Base-by-base conservation (phyloP, 2,888 invertebrate genomes). In the Galeruca laticollis region DNA sequence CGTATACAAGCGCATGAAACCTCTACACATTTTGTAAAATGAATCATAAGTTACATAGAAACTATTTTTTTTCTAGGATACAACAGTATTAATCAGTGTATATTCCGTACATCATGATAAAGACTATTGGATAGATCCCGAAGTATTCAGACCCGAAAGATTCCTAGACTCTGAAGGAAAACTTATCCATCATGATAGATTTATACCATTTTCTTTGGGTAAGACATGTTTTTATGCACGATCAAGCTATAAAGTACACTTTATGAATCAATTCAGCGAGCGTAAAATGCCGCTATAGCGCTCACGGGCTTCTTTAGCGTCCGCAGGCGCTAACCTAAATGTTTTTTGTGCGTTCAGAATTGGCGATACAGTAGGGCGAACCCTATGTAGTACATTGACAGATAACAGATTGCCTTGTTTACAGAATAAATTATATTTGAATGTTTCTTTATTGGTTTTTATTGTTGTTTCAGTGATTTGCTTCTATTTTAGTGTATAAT, bases 101-200 rank as follows among this genome's bases (percentile, higher is more conserved):
- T 76, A 88, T 75, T 88, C 89, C 1, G 86, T 91, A 5, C 87
- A 90, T 76, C 87, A 88, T 82, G 89, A 91, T 77, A 82, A 86
- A 31, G 78, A 85, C 0, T 85, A 88, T 69, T 92, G 90, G 89
- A 84, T 85, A 0, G 89, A 92, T 76, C 92, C 92, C 0, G 84
- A 89, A 31, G 82, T 77, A 2, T 92, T 92, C 78, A 85, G 88
- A 2, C 92, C 92, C 0, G 90, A 91, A 79, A 86, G 92, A 73
- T 92, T 91, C 78, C 78, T 92, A 8, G 82, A 86, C 74, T 73
- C 78, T 0, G 72, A 83, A 33, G 85, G 85, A 51, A 79, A 81
- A 62, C 68, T 86, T 15, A 65, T 80, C 2, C 63, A 72, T 21
- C 75, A 80, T 37, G 85, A 86, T 21, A 76, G 82, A 61, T 70